phyloP scores from a whole-genome alignment of 2,113 vertebrate species.

The Peromyscus polionotus region DNA sequence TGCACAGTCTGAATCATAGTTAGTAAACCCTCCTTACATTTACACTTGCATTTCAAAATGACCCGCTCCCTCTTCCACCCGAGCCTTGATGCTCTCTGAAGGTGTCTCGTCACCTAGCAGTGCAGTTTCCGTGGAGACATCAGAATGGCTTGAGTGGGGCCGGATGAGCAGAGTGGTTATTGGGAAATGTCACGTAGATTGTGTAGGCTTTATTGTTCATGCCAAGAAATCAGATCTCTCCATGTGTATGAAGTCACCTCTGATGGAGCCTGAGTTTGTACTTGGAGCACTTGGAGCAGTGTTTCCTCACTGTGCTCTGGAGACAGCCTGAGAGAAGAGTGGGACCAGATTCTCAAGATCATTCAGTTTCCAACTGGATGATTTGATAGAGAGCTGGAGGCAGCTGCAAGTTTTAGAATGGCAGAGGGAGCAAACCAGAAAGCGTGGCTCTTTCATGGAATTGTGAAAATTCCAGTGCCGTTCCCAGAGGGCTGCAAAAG shows the following conservation, averaged over 20 bases:
- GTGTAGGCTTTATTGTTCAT: constrained; percentile 18
- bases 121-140: background rate
- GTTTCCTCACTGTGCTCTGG: background rate
- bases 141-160: background rate
- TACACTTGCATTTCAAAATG: constrained; percentile 45
- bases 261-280: constrained; percentile 41
- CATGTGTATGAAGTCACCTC: constrained; percentile 5
- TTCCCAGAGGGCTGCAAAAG: background rate
- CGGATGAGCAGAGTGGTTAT: background rate
- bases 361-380: background rate
- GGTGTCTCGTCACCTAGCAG: background rate
- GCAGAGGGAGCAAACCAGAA: background rate
- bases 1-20: background rate
- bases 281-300: background rate
- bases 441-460: background rate
- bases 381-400: background rate
- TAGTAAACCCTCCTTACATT: constrained; percentile 38
- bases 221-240: constrained; percentile 6
- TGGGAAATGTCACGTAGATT: constrained; percentile 54
- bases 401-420: background rate
- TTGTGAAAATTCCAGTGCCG: background rate
- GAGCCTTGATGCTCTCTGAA: constrained; percentile 14
- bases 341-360: background rate
- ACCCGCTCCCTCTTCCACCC: background rate
- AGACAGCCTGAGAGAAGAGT: background rate